Base-by-base conservation (phyloP, 2,888 invertebrate species). In the Helobdella robusta region DNA sequence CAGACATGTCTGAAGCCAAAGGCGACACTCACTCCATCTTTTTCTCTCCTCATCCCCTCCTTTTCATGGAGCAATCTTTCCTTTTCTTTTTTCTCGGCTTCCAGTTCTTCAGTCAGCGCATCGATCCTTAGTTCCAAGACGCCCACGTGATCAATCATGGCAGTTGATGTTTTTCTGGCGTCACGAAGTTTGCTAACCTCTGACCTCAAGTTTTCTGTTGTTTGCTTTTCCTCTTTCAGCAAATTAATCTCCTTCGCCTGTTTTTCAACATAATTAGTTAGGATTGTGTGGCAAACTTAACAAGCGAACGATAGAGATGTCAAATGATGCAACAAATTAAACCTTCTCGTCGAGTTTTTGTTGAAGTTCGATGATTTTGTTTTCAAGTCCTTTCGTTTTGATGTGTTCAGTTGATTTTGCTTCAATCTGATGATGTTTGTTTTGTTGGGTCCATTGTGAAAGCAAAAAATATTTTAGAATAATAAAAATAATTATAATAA, bases 341-440 rank as follows among this genome's bases (percentile, higher is more conserved):
- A 85, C 85, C 67, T 89, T 82, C 64, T 86, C 87, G 66, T 89
- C 90, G 67, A 95, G 86, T 74, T 84, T 86, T 80, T 95, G 94
- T 77, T 97, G 97, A 71, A 97, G 82, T 52, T 89, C 89, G 74
- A 98, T 94, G 75, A 98, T 97, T 83, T 98, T 98, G 80, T 94
- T 97, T 81, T 98, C 98, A 70, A 98, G 81, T 0, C 97, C 97
- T 76, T 87, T 89, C 82, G 93, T 87, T 80, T 92, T 92, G 70
- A 97, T 89, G 78, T 97, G 94, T 74, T 92, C 91, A 36, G 97
- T 87, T 18, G 91, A 91, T 65, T 90, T 84, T 0, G 97, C 97
- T 76, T 98, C 97, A 64, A 90, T 87, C 81, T 82, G 72, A 8
- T n/a, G n/a, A n/a, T n/a, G n/a, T n/a, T n/a, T n/a, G n/a, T n/a